Conservation (phyloP, 2,113 vertebrate genomes). For the Hemiprocne comata region DNA sequence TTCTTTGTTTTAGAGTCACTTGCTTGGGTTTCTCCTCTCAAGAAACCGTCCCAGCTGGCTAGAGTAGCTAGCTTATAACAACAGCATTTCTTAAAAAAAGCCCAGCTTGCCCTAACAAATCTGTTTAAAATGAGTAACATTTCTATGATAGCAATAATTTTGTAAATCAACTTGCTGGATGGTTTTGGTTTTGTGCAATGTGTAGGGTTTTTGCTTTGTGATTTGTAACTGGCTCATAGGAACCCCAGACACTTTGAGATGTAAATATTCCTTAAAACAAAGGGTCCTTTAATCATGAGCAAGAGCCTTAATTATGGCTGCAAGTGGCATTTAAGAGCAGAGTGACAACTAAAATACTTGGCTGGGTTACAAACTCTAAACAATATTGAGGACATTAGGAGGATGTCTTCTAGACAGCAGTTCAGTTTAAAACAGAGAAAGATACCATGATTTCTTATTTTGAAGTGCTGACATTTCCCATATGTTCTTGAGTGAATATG, state of each 20-base stretch:
- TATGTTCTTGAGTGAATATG: slow-evolving; percentile 50
- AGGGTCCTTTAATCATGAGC: slow-evolving; percentile 19
- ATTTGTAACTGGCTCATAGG: not conserved
- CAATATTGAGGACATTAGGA: not conserved
- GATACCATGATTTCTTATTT: slow-evolving; percentile 22
- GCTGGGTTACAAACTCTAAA: slow-evolving; percentile 20
- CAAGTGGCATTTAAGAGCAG: slow-evolving; percentile 56
- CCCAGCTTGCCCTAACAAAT: not conserved
- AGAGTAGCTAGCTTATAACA: not conserved
- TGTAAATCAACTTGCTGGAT: not conserved
- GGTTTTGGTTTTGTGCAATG: not conserved
- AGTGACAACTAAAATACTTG: slow-evolving; percentile 58
- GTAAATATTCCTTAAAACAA: slow-evolving; percentile 56
- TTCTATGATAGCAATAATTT: not conserved
- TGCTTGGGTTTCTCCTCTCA: not conserved
- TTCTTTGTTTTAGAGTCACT: not conserved
- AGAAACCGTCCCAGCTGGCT: not conserved
- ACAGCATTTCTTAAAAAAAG: not conserved
- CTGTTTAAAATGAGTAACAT: not conserved
- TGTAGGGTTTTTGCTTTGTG: not conserved
- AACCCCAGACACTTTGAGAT: not conserved
- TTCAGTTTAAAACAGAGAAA: slow-evolving; percentile 21
- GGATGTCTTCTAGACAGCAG: not conserved
- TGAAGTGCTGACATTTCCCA: slow-evolving; percentile 53
- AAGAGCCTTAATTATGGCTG: slow-evolving; percentile 18